Base-by-base conservation (phyloP, 2,888 invertebrate species). In the Mythimna loreyi region DNA sequence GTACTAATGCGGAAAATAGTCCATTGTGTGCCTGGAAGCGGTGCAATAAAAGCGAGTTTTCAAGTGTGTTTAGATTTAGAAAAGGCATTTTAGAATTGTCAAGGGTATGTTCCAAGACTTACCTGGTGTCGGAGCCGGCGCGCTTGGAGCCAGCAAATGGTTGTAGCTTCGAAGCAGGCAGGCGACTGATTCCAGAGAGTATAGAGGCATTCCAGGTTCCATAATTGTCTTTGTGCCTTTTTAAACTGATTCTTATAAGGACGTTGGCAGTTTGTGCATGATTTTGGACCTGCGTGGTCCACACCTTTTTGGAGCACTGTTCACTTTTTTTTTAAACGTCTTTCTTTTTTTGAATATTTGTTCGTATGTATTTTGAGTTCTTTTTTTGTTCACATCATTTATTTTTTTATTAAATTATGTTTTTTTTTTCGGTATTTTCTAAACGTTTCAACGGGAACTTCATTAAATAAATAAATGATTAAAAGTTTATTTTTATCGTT, bases 131-230 rank as follows among this genome's bases (percentile, higher is more conserved):
- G 81, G 66, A 0, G 76, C 62, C 0, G 81, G 56, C 0, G 56
- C 71, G 1, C 76, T 61, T 21, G 96, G 96, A 28, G 96, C 94
- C 23, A 97, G 89, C 75, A 97, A 95, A 72, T 97, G 96, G 90
- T 97, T 97, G 91, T 97, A 97, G 79, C 96, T 97, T 68, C 97
- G 93, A 33, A 97, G 91, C 16, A 97, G 92, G 65, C 92, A 92
- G 0, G 86, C 71, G 9, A 80, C 78, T 2, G 87, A 63, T n/a
- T 94, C 93, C 79, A 93, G 16, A 2, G 91, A 92, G 67, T 91
- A 93, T 0, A 92, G 57, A 0, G 89, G 87, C 3, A 87, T 78
- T 21, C 80, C 86, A 25, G 86, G 87, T 0, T 93, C 92, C 92
- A 92, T 89, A 23, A 60, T 78, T 45, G 19, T 8, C 52, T 3